Percentiles rank a stretch among this genome's conserved stretches.
phyloP scores from a whole-genome alignment of 30 jellyfish, hydroid and myxozoan species.

The Aurelia sp. region DNA sequence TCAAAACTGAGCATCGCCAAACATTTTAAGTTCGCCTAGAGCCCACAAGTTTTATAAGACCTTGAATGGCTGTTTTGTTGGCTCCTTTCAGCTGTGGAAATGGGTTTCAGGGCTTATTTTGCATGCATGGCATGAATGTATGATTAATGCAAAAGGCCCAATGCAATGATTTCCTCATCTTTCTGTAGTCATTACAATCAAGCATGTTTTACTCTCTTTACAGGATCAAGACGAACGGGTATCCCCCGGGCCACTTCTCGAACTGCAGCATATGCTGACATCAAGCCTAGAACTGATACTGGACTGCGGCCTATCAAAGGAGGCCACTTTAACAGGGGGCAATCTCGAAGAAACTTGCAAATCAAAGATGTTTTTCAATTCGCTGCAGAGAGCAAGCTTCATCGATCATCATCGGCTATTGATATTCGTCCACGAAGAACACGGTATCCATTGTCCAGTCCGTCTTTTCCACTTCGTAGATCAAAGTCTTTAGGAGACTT shows the following conservation, averaged over 20 bases:
- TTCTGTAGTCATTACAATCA: background rate
- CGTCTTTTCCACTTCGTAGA: slow-evolving; percentile 76
- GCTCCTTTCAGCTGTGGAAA: too few species aligned
- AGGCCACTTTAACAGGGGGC: slow-evolving; percentile 28
- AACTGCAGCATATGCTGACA: slow-evolving; percentile 59
- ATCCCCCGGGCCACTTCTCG: slow-evolving; percentile 76
- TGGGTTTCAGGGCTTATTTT: too few species aligned
- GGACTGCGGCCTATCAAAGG: slow-evolving; percentile 71
- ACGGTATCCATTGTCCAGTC: slow-evolving; percentile 48
- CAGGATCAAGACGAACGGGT: slow-evolving; percentile 66
- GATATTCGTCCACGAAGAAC: slow-evolving; percentile 79
- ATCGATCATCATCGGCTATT: slow-evolving; percentile 88
- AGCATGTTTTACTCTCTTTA: background rate
- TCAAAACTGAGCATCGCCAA: too few species aligned
- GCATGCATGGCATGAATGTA: too few species aligned
- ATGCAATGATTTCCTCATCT: too few species aligned
- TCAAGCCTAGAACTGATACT: slow-evolving; percentile 91
- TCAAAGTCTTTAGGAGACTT: slow-evolving; percentile 77
- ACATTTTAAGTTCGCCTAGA: too few species aligned
- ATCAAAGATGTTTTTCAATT: slow-evolving; percentile 38
- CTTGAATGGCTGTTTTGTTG: too few species aligned
- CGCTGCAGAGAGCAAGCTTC: slow-evolving; percentile 54
- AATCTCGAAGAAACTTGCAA: slow-evolving; percentile 5
- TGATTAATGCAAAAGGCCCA: too few species aligned
- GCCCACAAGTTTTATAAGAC: too few species aligned